phyloP scores from a whole-genome alignment of 2,113 vertebrate genomes.

The Reinhardtius hippoglossoides region DNA sequence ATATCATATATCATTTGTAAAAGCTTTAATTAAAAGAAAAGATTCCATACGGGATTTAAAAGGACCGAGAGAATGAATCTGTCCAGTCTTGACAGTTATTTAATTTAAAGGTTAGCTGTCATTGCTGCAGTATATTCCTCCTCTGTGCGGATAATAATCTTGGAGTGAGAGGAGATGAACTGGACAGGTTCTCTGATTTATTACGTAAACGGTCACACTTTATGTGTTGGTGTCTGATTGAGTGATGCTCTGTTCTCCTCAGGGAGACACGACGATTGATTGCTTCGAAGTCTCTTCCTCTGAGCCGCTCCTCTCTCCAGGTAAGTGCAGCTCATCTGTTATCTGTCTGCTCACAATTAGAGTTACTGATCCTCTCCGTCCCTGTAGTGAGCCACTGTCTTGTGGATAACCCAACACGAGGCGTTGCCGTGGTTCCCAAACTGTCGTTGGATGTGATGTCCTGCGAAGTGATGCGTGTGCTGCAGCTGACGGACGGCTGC shows the following conservation, averaged over 20 bases:
- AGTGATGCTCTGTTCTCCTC: constrained; percentile 32
- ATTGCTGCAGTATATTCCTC: neutral
- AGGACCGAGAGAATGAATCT: too few relatives aligned
- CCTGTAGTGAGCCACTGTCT: constrained; percentile 91
- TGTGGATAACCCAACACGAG: constrained; percentile 83
- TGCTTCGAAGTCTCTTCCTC: constrained; percentile 87
- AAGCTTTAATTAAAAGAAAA: too few relatives aligned
- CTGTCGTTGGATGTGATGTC: constrained; percentile 86
- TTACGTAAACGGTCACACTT: neutral
- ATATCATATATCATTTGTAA: too few relatives aligned
- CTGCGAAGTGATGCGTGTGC: constrained; percentile 91
- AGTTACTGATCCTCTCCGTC: neutral
- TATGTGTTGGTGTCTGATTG: neutral
- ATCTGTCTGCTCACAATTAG: neutral
- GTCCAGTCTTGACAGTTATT: neutral
- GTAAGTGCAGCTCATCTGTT: constrained; percentile 69
- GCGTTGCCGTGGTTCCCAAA: constrained; percentile 86
- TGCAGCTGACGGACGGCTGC: constrained; percentile 90
- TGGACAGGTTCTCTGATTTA: neutral
- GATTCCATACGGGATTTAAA: too few relatives aligned
- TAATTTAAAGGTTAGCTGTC: neutral
- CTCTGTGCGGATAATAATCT: neutral
- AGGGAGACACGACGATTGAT: constrained; percentile 90
- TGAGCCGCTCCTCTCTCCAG: constrained; percentile 85
- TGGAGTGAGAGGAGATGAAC: neutral